phyloP scores from a whole-genome alignment of 2,113 vertebrate genomes.

The Pimephales promelas region DNA sequence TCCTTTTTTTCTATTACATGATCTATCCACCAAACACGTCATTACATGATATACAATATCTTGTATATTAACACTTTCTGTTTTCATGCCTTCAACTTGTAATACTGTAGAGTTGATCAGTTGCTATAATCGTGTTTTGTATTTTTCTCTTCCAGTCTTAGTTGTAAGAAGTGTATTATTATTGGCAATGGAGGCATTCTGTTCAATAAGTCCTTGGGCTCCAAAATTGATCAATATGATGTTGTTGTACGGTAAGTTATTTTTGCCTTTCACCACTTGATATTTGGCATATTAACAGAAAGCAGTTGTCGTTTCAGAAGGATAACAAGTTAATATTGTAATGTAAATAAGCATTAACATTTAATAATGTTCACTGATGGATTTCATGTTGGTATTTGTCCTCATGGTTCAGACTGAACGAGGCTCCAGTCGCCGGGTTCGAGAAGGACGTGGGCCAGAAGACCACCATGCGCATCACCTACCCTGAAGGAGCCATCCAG shows the following conservation, averaged over 20 bases:
- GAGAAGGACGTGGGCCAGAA: slow-evolving; percentile 93
- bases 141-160: slow-evolving; percentile 73
- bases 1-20: not conserved
- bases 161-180: slow-evolving; percentile 92
- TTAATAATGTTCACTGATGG: not conserved
- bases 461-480: slow-evolving; percentile 96
- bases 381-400: not conserved
- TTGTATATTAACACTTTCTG: not conserved
- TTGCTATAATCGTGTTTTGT: not conserved
- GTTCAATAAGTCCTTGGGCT: slow-evolving; percentile 93
- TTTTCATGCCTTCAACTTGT: not conserved
- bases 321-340: not conserved
- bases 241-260: slow-evolving; percentile 90
- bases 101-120: not conserved
- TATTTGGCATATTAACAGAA: not conserved
- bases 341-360: not conserved
- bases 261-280: not conserved
- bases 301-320: not conserved
- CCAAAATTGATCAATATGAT: slow-evolving; percentile 92
- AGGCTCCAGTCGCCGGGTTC: slow-evolving; percentile 89
- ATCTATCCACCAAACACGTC: not conserved
- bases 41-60: not conserved
- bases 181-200: slow-evolving; percentile 96
- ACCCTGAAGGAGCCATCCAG: slow-evolving; percentile 97
- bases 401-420: slow-evolving; percentile 85